phyloP scores from a whole-genome alignment of 2,113 vertebrate species.

The Gavia stellata region DNA sequence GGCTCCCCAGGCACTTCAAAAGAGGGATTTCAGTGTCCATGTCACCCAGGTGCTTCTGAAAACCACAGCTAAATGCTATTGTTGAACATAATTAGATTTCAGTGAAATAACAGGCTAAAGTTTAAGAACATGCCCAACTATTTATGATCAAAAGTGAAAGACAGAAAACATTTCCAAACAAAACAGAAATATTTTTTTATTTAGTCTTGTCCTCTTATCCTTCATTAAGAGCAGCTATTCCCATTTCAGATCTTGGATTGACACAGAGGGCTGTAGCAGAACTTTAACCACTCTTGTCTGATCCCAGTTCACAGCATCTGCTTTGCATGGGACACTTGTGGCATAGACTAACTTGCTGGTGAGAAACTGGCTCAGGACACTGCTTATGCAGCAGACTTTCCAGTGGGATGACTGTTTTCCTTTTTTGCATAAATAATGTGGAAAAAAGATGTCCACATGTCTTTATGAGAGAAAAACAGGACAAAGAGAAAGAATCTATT shows the following conservation, averaged over 20 bases:
- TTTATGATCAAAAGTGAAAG: background rate
- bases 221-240: slow-evolving; percentile 1
- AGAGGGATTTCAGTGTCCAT: background rate
- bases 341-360: background rate
- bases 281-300: background rate
- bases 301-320: background rate
- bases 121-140: background rate
- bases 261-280: background rate
- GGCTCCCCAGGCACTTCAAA: background rate
- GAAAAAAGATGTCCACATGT: background rate
- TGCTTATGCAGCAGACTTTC: background rate
- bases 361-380: background rate
- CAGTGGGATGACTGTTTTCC: background rate
- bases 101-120: background rate
- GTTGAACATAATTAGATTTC: background rate
- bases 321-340: background rate
- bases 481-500: background rate
- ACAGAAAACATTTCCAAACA: background rate
- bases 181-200: slow-evolving; percentile 34
- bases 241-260: background rate
- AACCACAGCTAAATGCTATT: background rate
- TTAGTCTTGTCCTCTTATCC: background rate
- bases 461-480: background rate
- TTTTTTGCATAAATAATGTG: background rate
- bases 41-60: background rate